These are phyloP conservation scores for Xestia sexstrigata DNA, from an alignment of 2,888 invertebrate genomes.

Conservation along the genomic window DNA sequence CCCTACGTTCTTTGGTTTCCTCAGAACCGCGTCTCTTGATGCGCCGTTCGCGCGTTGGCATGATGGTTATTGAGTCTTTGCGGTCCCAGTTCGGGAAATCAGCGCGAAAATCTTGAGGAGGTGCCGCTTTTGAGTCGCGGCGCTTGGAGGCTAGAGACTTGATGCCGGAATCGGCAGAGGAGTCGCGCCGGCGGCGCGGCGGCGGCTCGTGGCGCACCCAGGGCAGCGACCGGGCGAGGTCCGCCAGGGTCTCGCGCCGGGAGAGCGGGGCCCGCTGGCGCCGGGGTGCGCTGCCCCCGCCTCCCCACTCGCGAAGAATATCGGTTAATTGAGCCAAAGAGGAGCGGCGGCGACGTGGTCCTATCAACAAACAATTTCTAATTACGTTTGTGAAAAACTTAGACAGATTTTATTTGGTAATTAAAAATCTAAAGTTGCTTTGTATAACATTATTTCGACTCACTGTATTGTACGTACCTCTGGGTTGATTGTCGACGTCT, in stretches of 20 bases:
- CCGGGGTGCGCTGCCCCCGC: conserved; percentile 90
- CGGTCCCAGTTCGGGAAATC: conserved; percentile 94
- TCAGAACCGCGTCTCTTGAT: conserved; percentile 92
- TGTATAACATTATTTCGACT: neutral
- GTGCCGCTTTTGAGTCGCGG: conserved; percentile 93
- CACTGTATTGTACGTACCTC: conserved; percentile 75
- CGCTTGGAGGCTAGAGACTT: conserved; percentile 94
- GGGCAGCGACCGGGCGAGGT: conserved; percentile 95
- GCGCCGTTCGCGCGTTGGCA: conserved; percentile 86
- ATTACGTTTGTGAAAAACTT: conserved; percentile 2
- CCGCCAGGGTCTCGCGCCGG: conserved; percentile 96
- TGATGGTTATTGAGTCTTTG: conserved; percentile 91
- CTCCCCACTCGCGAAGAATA: conserved; percentile 96
- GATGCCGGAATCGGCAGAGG: conserved; percentile 96
- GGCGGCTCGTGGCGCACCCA: conserved; percentile 93
- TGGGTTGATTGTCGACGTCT: conserved; percentile 91
- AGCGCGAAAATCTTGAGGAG: conserved; percentile 92
- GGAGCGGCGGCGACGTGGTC: conserved; percentile 94
- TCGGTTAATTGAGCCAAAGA: conserved; percentile 97
- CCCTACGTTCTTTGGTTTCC: conserved; percentile 90
- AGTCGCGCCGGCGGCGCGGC: conserved; percentile 95
- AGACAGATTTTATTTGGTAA: neutral
- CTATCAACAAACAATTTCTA: conserved; percentile 72
- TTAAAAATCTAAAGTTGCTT: neutral
- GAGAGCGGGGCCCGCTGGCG: conserved; percentile 93